These are phyloP conservation scores for Eunapius fragilis DNA, from an alignment of 37 sponge, comb jelly and placozoan genomes.

Conservation along the genomic window DNA sequence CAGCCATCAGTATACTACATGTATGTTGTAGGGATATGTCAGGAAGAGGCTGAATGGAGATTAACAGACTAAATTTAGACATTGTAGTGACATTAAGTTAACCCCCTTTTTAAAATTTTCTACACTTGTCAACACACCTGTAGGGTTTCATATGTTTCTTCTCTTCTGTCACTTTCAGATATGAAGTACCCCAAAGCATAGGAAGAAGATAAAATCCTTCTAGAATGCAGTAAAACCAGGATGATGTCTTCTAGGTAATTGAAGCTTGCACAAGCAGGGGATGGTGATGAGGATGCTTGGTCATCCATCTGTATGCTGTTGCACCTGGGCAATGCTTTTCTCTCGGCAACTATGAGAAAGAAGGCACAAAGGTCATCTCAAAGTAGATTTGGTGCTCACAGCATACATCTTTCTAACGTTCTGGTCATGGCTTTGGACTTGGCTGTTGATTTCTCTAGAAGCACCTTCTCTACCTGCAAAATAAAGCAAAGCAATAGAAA, in stretches of 20 bases:
- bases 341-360: background rate
- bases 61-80: too few species aligned
- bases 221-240: conserved; percentile 47
- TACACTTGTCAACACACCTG: background rate
- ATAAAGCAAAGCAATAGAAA: too few species aligned
- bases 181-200: conserved; percentile 74
- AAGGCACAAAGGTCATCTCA: too few species aligned
- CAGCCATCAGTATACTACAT: too few species aligned
- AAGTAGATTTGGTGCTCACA: too few species aligned
- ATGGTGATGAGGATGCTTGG: background rate
- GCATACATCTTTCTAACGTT: conserved; percentile 19
- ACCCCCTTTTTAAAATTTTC: too few species aligned
- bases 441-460: conserved; percentile 40
- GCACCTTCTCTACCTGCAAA: conserved; percentile 55
- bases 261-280: background rate
- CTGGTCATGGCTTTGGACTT: conserved; percentile 37
- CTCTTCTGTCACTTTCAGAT: conserved; percentile 5
- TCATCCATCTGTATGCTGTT: background rate
- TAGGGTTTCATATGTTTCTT: conserved; percentile 42
- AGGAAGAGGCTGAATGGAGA: too few species aligned
- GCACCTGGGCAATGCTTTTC: background rate
- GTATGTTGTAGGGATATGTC: too few species aligned
- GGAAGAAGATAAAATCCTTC: conserved; percentile 65
- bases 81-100: too few species aligned
- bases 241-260: conserved; percentile 60